Base-by-base conservation (phyloP, 2,113 vertebrate genomes). In the Dascyllus trimaculatus region DNA sequence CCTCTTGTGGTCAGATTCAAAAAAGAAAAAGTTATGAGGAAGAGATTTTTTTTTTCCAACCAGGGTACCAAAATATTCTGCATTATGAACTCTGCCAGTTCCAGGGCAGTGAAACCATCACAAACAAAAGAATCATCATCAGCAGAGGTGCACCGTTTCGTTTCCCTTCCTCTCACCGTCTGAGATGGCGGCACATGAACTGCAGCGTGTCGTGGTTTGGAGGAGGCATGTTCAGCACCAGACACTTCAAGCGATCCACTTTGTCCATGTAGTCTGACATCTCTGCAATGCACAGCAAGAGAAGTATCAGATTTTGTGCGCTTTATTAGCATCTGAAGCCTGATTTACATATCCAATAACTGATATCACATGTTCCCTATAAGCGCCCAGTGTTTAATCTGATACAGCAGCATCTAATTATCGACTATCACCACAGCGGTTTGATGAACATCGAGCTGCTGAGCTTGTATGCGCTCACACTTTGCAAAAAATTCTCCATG, bases 111-210 rank as follows among this genome's bases (percentile, higher is more conserved):
- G 46, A 35, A 69, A 45, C 49, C 51, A 68, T 19, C 19, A 19
- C 32, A 62, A 15, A 1, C 21, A 51, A 46, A 79, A 17, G 29
- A n/a, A 7, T 4, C 11, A 67, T n/a, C 4, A 45, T 60, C 11
- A 56, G 46, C 22, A 3, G 48, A 64, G 49, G 59, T 35, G 54
- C 25, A 4, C 24, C 11, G 32, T 64, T 79, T 57, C 7, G 18
- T 6, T n/a, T 13, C 2, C 26, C n/a, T 1, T 15, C 32, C 75
- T 82, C 89, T 86, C 86, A 97, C 97, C 95, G 95, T 93, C 88
- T 95, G 49, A 98, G 94, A 79, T 98, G 97, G 13, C 81, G 91
- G 79, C 96, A 93, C 74, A 98, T 94, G 88, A 95, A 95, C 76
- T 71, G 88, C 82, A 97, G 93, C 1, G 97, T 97, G 90, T 96